These are phyloP conservation scores for Takifugu bimaculatus DNA, from an alignment of 2,113 vertebrate genomes.

Conservation along the genomic window DNA sequence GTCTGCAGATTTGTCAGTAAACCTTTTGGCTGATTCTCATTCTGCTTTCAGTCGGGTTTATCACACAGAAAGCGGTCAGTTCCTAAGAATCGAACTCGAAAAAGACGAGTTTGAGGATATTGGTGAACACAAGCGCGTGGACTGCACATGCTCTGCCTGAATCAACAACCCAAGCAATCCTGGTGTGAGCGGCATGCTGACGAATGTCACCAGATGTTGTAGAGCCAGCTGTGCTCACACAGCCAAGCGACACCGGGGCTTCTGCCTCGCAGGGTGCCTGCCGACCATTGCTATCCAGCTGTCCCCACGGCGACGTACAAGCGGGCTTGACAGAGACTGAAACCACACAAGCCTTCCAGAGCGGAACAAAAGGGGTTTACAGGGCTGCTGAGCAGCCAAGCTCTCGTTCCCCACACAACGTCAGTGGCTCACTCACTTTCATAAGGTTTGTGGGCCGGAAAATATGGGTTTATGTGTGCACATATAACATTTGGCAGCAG, in stretches of 20 bases:
- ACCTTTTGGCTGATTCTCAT: too few relatives aligned
- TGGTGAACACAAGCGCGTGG: conserved; percentile 19
- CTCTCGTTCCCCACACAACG: conserved; percentile 50
- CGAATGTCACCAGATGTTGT: conserved; percentile 66
- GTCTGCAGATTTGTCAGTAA: too few relatives aligned
- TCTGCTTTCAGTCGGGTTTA: neutral
- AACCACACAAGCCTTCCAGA: conserved; percentile 56
- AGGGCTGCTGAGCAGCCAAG: conserved; percentile 56
- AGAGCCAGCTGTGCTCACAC: conserved; percentile 64
- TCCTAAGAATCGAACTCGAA: neutral
- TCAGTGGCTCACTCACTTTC: conserved; percentile 63
- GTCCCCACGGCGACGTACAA: conserved; percentile 50
- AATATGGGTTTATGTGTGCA: conserved; percentile 72
- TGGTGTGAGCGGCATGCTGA: conserved; percentile 24
- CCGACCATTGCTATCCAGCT: conserved; percentile 53
- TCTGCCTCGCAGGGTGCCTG: conserved; percentile 47
- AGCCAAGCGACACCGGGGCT: conserved; percentile 53
- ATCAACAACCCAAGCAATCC: conserved; percentile 43
- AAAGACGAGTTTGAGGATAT: conserved; percentile 20
- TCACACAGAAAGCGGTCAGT: neutral
- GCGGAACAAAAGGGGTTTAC: conserved; percentile 70
- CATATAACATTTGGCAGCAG: conserved; percentile 72
- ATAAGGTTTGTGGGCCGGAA: conserved; percentile 68
- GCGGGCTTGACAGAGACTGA: conserved; percentile 41
- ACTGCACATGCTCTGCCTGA: conserved; percentile 8